Conservation (phyloP, 2,113 vertebrate species). For the Callithrix jacchus region DNA sequence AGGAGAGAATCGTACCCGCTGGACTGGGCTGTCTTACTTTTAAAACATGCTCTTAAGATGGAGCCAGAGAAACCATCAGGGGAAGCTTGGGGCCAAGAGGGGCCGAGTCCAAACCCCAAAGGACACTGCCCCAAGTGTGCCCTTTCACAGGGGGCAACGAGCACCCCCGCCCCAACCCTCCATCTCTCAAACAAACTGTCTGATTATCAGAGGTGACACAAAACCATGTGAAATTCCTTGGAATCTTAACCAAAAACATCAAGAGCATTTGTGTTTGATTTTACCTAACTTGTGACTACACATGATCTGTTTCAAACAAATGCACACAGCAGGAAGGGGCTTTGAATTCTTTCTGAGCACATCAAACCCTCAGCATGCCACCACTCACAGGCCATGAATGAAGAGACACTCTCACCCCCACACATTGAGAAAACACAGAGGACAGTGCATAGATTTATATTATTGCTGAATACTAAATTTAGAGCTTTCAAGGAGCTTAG, state of each 20-base stretch:
- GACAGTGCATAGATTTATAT: neutral
- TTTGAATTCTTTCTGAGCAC: neutral
- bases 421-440: neutral
- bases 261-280: neutral
- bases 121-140: no score
- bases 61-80: neutral
- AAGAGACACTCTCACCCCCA: neutral
- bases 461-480: neutral
- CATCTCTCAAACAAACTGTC: neutral
- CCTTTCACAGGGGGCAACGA: neutral
- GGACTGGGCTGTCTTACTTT: neutral
- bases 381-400: neutral
- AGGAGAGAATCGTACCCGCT: fast-evolving
- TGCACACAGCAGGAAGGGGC: neutral
- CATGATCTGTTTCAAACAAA: neutral
- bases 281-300: neutral
- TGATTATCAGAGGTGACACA: neutral
- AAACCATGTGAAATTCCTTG: neutral
- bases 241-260: neutral
- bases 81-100: neutral
- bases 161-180: neutral
- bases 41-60: neutral
- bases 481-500: neutral
- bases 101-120: neutral
- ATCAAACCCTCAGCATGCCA: neutral